phyloP scores from a whole-genome alignment of 2,113 vertebrate species.

The Holacanthus passer region DNA sequence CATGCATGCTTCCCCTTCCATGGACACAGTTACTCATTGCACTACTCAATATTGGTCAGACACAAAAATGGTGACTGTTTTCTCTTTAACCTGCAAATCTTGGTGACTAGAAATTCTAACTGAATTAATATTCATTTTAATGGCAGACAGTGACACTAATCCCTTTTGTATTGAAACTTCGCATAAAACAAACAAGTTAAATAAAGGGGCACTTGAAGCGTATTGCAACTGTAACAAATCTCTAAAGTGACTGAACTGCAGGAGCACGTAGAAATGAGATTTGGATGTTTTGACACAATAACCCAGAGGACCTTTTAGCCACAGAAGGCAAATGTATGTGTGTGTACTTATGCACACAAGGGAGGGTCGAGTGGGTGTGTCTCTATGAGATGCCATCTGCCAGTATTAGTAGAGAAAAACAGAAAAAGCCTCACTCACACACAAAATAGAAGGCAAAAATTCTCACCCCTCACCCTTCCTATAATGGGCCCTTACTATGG shows the following conservation, averaged over 20 bases:
- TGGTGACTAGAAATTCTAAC: background rate
- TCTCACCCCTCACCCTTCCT: conserved; percentile 78
- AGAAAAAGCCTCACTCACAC: conserved; percentile 22
- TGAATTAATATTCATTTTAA: background rate
- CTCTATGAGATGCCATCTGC: conserved; percentile 68
- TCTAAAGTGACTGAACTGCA: background rate
- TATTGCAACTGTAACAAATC: background rate
- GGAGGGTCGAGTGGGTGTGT: conserved; percentile 45
- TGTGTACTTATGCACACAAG: conserved; percentile 17
- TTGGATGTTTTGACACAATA: background rate
- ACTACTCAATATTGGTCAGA: background rate
- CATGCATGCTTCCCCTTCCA: background rate
- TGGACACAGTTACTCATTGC: background rate
- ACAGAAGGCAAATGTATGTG: conserved; percentile 14
- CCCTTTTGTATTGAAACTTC: background rate
- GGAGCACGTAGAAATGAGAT: background rate
- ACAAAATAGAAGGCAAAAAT: conserved; percentile 55
- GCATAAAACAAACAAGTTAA: background rate
- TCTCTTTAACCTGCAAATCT: background rate
- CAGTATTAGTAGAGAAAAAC: conserved; percentile 42
- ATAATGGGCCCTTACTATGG: conserved; percentile 83
- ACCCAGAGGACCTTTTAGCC: background rate
- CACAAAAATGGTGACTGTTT: background rate
- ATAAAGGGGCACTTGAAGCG: background rate
- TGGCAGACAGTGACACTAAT: too few relatives aligned